Base-by-base conservation (phyloP, 2,797 vertebrate genomes). In the Labeo calbasu region DNA sequence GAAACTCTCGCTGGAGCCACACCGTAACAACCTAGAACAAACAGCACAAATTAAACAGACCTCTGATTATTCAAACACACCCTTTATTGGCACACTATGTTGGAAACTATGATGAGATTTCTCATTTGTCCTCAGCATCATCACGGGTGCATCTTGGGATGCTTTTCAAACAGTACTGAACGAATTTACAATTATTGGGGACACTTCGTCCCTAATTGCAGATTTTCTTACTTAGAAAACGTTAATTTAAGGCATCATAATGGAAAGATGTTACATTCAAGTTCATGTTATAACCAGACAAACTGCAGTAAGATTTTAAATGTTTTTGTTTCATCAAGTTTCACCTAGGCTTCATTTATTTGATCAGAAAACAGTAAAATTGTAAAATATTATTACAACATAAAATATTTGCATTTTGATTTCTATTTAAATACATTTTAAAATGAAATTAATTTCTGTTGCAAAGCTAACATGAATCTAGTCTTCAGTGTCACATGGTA, bases 11-110 rank as follows among this genome's bases (percentile, higher is more conserved):
- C 94, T 0, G 96, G 95, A 72, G 94, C 94, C 11, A 98, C 95
- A 63, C 98, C 98, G 0, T 99, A 99, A 91, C 98, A 99, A 92
- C 97, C 98, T 99, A 90, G 0, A 79, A 61, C 6, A 75, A 88
- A 84, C 63, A 50, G 65, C 23, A 36, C 59, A 43, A 84, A 77
- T 79, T 25, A 79, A 69, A 23, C 17, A 65, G n/a, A 77, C 19
- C 13, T 28, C 59, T 3, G 25, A 21, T 23, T 0, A 65, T 0
- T 86, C 3, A 87, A 23, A 82, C 17, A 87, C 48, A 87, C 13
- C 68, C 19, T 75, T 13, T 13, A 17, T 50, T 59, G 21, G 2
- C 4, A 36, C 7, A 55, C 3, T n/a, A 55, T 40, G 51, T 9
- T 75, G 19, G 13, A 36, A 55, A 40, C 28, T 40, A 75, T 55